A percentile compares a stretch with the other conserved stretches of the same genome.
Conservation (phyloP, 2,797 vertebrate species). For the Chelon labrosus region DNA sequence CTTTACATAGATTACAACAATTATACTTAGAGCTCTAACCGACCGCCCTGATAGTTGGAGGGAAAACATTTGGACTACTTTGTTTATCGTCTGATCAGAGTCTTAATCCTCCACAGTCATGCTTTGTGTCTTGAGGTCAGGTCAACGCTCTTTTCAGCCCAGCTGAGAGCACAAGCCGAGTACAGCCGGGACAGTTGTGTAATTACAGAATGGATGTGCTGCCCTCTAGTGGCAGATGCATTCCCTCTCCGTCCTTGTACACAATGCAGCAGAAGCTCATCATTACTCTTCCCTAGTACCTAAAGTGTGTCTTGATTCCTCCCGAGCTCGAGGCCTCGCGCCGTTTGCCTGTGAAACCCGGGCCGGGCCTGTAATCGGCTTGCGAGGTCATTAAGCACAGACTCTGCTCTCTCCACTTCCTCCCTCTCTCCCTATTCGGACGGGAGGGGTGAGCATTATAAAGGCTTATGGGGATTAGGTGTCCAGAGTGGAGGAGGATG, state of each 20-base stretch:
- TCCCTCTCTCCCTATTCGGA: constrained; percentile 8
- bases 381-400: constrained; percentile 68
- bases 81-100: constrained; percentile 29
- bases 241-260: neutral
- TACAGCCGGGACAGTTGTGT: constrained; percentile 7
- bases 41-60: neutral
- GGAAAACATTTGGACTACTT: constrained; percentile 9
- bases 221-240: constrained; percentile 55
- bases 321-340: neutral
- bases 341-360: constrained; percentile 43
- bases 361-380: constrained; percentile 63
- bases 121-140: constrained; percentile 34
- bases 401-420: constrained; percentile 49
- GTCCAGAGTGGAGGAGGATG: constrained; percentile 56
- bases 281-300: neutral
- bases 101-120: constrained; percentile 36
- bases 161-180: constrained; percentile 28
- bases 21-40: neutral
- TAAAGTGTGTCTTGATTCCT: neutral
- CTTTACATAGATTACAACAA: neutral
- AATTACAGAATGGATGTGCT: constrained; percentile 35
- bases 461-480: constrained; percentile 73
- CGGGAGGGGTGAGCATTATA: constrained; percentile 49
- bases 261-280: neutral
- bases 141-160: constrained; percentile 16